Conservation (phyloP, 2,888 invertebrate genomes). For the Plebejus melissa region DNA sequence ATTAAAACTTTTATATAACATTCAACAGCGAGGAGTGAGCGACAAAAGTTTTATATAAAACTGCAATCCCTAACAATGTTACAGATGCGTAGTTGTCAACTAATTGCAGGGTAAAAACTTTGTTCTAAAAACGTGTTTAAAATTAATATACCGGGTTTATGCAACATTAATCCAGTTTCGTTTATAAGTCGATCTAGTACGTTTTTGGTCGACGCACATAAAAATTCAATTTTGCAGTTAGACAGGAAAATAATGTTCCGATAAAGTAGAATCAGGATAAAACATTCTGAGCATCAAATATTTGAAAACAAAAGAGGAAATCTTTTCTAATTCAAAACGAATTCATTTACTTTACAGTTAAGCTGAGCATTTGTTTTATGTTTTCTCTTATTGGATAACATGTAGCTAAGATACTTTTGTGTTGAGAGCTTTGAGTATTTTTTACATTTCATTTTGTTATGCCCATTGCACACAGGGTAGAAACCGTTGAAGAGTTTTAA, state of each 20-base stretch:
- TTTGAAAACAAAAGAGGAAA: neutral
- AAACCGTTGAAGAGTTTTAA: no score
- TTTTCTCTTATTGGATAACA: neutral
- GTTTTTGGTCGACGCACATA: no score
- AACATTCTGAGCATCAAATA: neutral
- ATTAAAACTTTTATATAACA: conserved; percentile 5
- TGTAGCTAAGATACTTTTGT: neutral
- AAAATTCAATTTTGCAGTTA: no score
- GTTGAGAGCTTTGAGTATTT: neutral
- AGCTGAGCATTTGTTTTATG: no score
- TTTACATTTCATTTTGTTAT: neutral
- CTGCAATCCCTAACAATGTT: neutral
- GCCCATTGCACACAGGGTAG: neutral
- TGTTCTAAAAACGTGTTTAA: no score
- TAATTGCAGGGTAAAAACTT: no score
- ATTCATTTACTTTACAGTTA: neutral
- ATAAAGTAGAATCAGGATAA: neutral
- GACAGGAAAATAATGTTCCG: no score
- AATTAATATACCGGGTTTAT: no score
- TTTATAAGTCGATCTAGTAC: no score
- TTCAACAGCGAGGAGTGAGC: neutral
- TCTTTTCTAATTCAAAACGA: neutral
- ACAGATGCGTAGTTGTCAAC: neutral
- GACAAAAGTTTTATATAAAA: conserved; percentile 11
- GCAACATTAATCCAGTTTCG: no score